Conservation (phyloP, 1,140 invertebrate genomes). For the Uloborus diversus region DNA sequence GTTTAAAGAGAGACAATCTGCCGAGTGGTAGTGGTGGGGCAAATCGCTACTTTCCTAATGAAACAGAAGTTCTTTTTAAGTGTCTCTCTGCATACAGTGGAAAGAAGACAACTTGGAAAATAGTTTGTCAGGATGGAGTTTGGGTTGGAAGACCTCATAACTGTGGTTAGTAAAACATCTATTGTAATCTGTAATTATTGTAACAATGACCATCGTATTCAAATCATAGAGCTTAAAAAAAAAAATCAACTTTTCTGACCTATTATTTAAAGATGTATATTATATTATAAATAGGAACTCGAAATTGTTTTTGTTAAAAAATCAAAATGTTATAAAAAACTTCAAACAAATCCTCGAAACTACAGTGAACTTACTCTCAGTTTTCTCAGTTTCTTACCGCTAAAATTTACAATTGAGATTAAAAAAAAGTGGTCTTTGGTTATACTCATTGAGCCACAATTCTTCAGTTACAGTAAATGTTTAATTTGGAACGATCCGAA, state of each 20-base stretch:
- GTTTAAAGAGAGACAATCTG: not conserved
- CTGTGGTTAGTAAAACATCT: slow-evolving; percentile 70
- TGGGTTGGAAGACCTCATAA: slow-evolving; percentile 81
- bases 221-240: not conserved
- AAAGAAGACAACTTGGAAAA: slow-evolving; percentile 82
- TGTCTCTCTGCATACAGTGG: slow-evolving; percentile 77
- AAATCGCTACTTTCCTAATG: slow-evolving; percentile 69
- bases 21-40: not conserved
- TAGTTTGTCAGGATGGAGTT: slow-evolving; percentile 81
- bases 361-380: too few relatives aligned
- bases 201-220: not conserved
- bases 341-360: too few relatives aligned
- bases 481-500: too few relatives aligned
- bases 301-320: not conserved
- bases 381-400: too few relatives aligned
- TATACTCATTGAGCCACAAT: too few relatives aligned
- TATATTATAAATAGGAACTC: not conserved
- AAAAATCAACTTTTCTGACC: not conserved
- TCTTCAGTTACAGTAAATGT: too few relatives aligned
- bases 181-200: not conserved
- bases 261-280: not conserved
- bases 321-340: not conserved
- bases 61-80: slow-evolving; percentile 81
- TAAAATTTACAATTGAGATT: too few relatives aligned
- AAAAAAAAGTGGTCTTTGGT: too few relatives aligned